Conservation (phyloP, 2,888 invertebrate genomes). For the Megaustenia siamemsis region DNA sequence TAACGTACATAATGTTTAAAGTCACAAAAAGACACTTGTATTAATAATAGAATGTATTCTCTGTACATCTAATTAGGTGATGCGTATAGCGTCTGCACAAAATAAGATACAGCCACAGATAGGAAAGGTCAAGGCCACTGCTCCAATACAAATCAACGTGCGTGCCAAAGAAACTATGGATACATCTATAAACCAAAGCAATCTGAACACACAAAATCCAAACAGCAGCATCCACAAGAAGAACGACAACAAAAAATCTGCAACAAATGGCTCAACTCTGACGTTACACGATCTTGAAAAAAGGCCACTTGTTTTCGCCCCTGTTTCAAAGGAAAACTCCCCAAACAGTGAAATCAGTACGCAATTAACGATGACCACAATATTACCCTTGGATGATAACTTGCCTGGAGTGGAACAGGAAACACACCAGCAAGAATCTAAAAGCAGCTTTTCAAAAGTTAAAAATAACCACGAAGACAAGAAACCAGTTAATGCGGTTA, state of each 20-base stretch:
- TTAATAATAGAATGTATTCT: too few species aligned
- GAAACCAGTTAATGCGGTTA: not conserved
- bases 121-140: not conserved
- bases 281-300: not conserved
- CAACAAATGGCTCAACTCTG: not conserved
- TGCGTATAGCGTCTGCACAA: conserved; percentile 42
- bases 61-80: conserved; percentile 20
- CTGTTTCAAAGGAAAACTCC: not conserved
- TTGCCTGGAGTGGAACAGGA: not conserved
- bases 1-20: too few species aligned
- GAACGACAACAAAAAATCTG: not conserved
- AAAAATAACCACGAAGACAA: too few species aligned
- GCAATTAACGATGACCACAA: not conserved
- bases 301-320: not conserved
- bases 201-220: not conserved
- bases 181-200: not conserved
- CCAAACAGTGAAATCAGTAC: not conserved
- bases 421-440: not conserved
- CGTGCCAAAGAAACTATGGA: not conserved
- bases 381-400: too few species aligned
- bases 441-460: not conserved
- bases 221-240: not conserved
- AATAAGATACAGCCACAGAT: conserved; percentile 38
- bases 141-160: not conserved
- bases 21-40: too few species aligned